Percentiles rank a stretch among this genome's conserved stretches.
These are phyloP conservation scores for Kradibia gibbosae DNA, from an alignment of 1,140 invertebrate species.

Conservation along the genomic window DNA sequence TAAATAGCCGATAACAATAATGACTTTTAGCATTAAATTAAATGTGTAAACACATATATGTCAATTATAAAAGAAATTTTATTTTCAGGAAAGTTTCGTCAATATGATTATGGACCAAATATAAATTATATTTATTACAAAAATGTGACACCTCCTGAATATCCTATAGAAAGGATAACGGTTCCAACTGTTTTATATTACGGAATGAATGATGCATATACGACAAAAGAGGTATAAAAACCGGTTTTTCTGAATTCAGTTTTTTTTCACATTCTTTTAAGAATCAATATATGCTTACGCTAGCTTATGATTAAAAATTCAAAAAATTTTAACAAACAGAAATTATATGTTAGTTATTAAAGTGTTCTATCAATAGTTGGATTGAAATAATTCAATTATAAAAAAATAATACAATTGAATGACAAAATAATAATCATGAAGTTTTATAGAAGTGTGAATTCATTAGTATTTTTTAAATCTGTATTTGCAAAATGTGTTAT, in stretches of 20 bases:
- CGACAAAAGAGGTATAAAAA: slow-evolving; percentile 57
- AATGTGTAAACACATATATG: too few relatives aligned
- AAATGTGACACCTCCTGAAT: slow-evolving; percentile 72
- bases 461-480: too few relatives aligned
- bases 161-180: slow-evolving; percentile 76
- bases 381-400: too few relatives aligned
- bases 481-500: too few relatives aligned
- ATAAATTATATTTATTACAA: slow-evolving; percentile 72
- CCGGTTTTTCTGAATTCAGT: background rate
- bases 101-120: slow-evolving; percentile 58
- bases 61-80: slow-evolving; percentile 6
- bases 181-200: slow-evolving; percentile 79
- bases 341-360: background rate
- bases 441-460: too few relatives aligned
- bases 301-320: background rate
- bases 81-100: slow-evolving; percentile 59
- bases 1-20: too few relatives aligned
- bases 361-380: too few relatives aligned
- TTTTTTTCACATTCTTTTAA: background rate
- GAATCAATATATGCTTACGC: background rate
- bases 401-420: too few relatives aligned
- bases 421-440: too few relatives aligned
- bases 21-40: background rate
- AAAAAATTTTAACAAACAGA: background rate
- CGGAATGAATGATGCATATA: slow-evolving; percentile 74